A percentile compares a stretch with the other conserved stretches of the same genome.
These are phyloP conservation scores for Aegypius monachus DNA, from an alignment of 2,113 vertebrate genomes.

Conservation along the genomic window DNA sequence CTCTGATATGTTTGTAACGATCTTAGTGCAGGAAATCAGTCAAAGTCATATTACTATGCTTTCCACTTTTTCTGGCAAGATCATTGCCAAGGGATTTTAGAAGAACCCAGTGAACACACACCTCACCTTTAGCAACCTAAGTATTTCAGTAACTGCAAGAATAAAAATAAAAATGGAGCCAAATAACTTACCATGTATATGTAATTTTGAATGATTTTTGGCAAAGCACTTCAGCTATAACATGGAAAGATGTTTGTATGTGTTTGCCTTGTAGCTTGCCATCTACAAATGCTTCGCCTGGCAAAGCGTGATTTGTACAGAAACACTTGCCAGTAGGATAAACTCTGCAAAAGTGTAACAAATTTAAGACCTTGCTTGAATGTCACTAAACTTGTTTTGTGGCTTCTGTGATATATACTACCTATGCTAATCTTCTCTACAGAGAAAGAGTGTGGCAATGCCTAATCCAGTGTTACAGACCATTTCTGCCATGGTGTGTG, in stretches of 20 bases:
- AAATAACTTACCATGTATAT: not conserved
- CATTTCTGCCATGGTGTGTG: not conserved
- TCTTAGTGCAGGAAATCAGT: not conserved
- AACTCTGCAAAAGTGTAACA: not conserved
- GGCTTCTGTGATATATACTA: fast-evolving
- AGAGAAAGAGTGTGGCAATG: not conserved
- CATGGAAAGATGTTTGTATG: not conserved
- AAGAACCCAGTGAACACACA: not conserved
- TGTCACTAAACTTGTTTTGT: not conserved
- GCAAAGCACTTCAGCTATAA: not conserved
- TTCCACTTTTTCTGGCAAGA: not conserved
- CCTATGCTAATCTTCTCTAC: not conserved
- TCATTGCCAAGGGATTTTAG: not conserved
- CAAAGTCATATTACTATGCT: not conserved
- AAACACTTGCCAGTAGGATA: not conserved
- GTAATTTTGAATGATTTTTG: not conserved
- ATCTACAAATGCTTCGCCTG: not conserved
- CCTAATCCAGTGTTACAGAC: not conserved
- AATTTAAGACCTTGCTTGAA: not conserved
- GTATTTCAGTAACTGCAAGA: not conserved
- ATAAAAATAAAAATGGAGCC: not conserved
- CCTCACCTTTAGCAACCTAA: not conserved
- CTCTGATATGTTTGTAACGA: not conserved
- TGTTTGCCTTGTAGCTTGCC: not conserved
- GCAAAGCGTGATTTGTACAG: not conserved